Evolutionary conservation across 2,113 vertebrate species (phyloP), one percentile per base, ranked within the genome.

Genomic region (Osmerus mordax): DNA sequence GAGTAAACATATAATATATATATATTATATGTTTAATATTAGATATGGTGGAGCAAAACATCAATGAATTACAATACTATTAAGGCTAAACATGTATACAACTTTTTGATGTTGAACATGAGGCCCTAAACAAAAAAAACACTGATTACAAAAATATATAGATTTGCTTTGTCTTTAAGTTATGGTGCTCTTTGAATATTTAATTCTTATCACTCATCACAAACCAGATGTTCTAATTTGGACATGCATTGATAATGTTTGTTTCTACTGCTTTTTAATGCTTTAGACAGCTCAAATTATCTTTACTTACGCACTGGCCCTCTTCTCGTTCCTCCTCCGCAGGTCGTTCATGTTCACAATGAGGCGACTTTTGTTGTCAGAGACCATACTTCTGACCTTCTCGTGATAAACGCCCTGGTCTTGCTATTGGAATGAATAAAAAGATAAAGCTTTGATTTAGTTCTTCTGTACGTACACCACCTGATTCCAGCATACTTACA

Each of bases 391-490:
- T 68, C 80, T 73, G 8, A 89, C 87, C 65, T 83, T 87, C 63
- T 86, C 86, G 69, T 87, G 80, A 69, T 89, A 87, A 32, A 89
- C 74, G 52, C 86, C 86, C 71, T 89, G 87, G 54, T 89, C 86
- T 87, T 89, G 83, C 87, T 89, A 53, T 32, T 47, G 41, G 41
- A 47, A 47, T 36, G 9, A 29, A 67, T 76, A 36, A 21, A 52
- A 53, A 60, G 0, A 21, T 13, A 52, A 47, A 47, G 8, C 9
- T 47, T 47, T 7, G 2, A 47, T 11, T 11, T 4, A 47, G 2
- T 47, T 47, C 2, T 47, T 47, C 41, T 47, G 41, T 11, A 11
- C 41, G 41, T 47, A 4, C 41, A 7, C 41, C 41, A 11, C 9
- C 41, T 7, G 41, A 47, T 47, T 47, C 41, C 41, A 15, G 12